A percentile compares a stretch with the other conserved stretches of the same genome.
Conservation (phyloP, 2,888 invertebrate genomes). For the Plagodis pulveraria region DNA sequence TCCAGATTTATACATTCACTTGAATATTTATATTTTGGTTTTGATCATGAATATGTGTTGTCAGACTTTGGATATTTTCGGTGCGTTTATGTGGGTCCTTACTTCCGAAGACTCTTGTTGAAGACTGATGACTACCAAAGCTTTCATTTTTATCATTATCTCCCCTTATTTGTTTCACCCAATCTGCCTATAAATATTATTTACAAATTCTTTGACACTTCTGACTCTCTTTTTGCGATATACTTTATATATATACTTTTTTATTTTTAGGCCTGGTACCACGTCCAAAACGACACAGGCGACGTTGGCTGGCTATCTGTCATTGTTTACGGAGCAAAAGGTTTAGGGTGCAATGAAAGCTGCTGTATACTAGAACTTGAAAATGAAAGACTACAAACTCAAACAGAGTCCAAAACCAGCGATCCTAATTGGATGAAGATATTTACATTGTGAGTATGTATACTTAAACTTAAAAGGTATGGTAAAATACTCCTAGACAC, state of each 20-base stretch:
- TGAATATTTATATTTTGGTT: no score
- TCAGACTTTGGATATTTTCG: no score
- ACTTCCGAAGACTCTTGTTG: not conserved
- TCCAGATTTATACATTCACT: no score
- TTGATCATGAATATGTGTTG: no score
- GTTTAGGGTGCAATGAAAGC: constrained; percentile 95
- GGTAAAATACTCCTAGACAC: no score
- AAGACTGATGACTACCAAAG: not conserved
- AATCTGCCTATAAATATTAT: no score
- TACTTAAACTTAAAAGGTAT: not conserved
- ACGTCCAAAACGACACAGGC: constrained; percentile 56
- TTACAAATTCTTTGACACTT: no score
- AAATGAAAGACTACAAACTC: constrained; percentile 96
- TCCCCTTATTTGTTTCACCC: no score
- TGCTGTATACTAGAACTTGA: constrained; percentile 97
- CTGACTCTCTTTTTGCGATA: no score
- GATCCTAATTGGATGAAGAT: constrained; percentile 98
- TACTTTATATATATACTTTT: not conserved
- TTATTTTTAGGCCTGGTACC: constrained; percentile 77
- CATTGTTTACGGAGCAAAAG: constrained; percentile 92
- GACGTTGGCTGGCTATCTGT: constrained; percentile 96
- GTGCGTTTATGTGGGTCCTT: no score
- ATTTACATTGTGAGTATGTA: constrained; percentile 93
- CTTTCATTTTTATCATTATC: not conserved
- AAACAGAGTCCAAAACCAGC: constrained; percentile 97